A percentile compares a stretch with the other conserved stretches of the same genome.
These are phyloP conservation scores for Bos indicus DNA, from an alignment of 2,113 vertebrate species.

Conservation along the genomic window DNA sequence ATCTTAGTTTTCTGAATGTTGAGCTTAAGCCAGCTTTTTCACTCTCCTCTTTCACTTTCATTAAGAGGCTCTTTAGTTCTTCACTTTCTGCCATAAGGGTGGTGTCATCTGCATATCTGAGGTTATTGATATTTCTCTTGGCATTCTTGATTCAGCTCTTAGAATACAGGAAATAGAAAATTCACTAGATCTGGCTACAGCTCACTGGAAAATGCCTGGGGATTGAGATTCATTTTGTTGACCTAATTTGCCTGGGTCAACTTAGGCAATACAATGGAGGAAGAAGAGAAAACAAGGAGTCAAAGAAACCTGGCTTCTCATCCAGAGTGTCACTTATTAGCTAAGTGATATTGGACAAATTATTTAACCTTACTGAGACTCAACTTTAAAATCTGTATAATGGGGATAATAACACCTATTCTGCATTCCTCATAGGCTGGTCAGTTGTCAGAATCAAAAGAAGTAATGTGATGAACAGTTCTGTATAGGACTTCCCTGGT, in stretches of 20 bases:
- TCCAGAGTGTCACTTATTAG: neutral
- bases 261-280: neutral
- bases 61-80: neutral
- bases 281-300: neutral
- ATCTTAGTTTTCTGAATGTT: neutral
- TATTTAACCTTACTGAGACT: neutral
- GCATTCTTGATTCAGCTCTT: neutral
- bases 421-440: neutral
- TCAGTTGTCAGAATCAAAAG: neutral
- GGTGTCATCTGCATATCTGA: neutral
- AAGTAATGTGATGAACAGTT: neutral
- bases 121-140: neutral
- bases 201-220: neutral
- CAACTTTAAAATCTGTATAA: neutral
- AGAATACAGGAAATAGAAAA: slow-evolving; percentile 22
- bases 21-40: neutral
- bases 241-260: neutral
- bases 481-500: neutral
- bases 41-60: neutral
- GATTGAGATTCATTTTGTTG: neutral
- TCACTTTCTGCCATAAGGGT: neutral
- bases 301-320: neutral
- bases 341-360: neutral
- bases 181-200: neutral
- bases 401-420: neutral